phyloP scores from a whole-genome alignment of 2,888 invertebrate genomes.

The Lycaena phlaeas region DNA sequence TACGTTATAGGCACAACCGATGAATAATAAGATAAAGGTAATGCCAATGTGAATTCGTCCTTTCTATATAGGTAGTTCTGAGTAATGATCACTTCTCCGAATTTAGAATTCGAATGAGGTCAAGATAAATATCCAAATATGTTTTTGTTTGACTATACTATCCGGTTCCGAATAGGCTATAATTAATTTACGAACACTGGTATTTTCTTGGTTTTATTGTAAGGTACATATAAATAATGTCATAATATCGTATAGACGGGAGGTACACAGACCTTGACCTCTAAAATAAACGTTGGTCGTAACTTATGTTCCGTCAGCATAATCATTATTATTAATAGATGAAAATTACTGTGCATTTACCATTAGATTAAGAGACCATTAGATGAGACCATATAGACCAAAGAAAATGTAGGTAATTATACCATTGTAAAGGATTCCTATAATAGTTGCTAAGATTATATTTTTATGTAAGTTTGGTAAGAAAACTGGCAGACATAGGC shows the following conservation, averaged over 20 bases:
- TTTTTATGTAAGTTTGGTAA: too few species aligned
- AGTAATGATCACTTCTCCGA: slow-evolving; percentile 16
- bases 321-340: slow-evolving; percentile 21
- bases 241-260: slow-evolving; percentile 18
- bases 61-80: neutral
- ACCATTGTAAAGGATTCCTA: neutral
- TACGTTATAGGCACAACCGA: neutral
- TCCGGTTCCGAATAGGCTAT: too few species aligned
- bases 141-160: too few species aligned
- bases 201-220: too few species aligned
- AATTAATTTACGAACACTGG: too few species aligned
- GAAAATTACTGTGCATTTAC: slow-evolving; percentile 13
- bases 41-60: neutral
- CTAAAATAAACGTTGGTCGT: slow-evolving; percentile 27
- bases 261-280: slow-evolving; percentile 33
- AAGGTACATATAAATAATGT: slow-evolving; percentile 12
- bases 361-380: slow-evolving; percentile 4
- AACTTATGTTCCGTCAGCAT: slow-evolving; percentile 19
- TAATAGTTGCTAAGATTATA: too few species aligned
- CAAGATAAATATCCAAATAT: slow-evolving; percentile 13
- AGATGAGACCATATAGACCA: neutral
- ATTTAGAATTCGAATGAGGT: slow-evolving; percentile 12
- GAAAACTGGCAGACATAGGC: too few species aligned
- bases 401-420: neutral
- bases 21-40: neutral